phyloP scores from a whole-genome alignment of 2,888 invertebrate species.

The Dasysyrphus tricinctus region DNA sequence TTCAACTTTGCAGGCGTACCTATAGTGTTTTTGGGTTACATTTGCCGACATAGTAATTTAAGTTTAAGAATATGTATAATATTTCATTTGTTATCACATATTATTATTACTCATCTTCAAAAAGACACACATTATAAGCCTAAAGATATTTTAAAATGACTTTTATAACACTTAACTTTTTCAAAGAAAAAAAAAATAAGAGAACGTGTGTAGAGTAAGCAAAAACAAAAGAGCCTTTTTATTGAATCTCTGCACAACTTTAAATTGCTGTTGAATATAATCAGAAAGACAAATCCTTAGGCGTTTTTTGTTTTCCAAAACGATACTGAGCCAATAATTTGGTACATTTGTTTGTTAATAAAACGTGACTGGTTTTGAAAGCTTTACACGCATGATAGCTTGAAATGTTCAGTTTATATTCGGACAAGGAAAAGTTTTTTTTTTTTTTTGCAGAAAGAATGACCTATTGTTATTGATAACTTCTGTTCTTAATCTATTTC shows the following conservation, averaged over 20 bases:
- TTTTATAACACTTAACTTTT: not conserved
- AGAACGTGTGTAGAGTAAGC: not conserved
- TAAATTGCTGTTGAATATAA: not conserved
- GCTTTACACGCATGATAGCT: not conserved
- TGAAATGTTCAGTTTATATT: not conserved
- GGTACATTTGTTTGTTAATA: conserved; percentile 31
- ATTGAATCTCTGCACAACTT: not conserved
- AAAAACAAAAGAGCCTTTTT: not conserved
- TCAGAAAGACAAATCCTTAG: not conserved
- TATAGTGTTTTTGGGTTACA: no score
- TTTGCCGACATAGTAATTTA: no score
- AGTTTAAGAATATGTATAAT: not conserved
- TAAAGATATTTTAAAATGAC: not conserved
- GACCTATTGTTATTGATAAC: conserved; percentile 16
- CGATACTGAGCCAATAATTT: conserved; percentile 6
- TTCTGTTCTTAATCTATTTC: not conserved
- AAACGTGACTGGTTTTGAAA: conserved; percentile 27
- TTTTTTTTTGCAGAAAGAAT: not conserved
- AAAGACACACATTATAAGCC: not conserved
- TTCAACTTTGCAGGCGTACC: not conserved
- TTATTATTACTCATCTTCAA: not conserved
- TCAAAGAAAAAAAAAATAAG: not conserved
- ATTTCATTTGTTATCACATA: not conserved
- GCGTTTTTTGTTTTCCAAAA: not conserved
- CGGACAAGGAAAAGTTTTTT: not conserved